Conservation (phyloP, 2,888 invertebrate genomes). For the Microplitis deprimator region DNA sequence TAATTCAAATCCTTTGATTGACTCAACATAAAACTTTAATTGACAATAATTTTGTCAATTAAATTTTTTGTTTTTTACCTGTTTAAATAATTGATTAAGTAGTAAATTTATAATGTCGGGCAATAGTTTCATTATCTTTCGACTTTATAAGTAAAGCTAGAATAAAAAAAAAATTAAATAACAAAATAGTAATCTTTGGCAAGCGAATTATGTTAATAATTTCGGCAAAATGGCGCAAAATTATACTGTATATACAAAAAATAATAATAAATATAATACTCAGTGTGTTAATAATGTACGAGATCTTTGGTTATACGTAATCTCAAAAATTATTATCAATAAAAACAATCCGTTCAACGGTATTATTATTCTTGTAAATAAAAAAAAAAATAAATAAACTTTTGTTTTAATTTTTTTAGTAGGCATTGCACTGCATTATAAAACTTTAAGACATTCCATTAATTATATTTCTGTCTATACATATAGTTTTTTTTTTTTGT, state of each 20-base stretch:
- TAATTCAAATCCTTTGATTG: too few species aligned
- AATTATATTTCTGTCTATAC: constrained; percentile 36
- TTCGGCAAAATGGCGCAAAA: neutral
- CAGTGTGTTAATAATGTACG: neutral
- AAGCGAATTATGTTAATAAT: constrained; percentile 6
- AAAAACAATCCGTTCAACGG: constrained; percentile 37
- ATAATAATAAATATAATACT: constrained; percentile 1
- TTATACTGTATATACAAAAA: neutral
- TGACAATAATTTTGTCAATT: neutral
- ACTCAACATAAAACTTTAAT: neutral
- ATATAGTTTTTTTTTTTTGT: constrained; percentile 37
- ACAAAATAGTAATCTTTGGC: constrained; percentile 5
- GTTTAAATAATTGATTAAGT: neutral
- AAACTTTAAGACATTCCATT: constrained; percentile 40
- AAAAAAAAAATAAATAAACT: constrained; percentile 12
- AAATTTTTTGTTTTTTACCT: neutral
- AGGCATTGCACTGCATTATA: constrained; percentile 48
- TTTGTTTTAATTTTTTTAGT: constrained; percentile 20
- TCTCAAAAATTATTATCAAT: constrained; percentile 7
- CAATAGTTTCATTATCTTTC: neutral
- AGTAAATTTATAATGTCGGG: constrained; percentile 1
- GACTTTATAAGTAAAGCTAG: neutral
- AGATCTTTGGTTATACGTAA: constrained; percentile 1
- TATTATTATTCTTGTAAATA: constrained; percentile 38
- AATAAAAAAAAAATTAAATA: neutral